Conservation (phyloP, 1,140 invertebrate species). For the Psix sp. region DNA sequence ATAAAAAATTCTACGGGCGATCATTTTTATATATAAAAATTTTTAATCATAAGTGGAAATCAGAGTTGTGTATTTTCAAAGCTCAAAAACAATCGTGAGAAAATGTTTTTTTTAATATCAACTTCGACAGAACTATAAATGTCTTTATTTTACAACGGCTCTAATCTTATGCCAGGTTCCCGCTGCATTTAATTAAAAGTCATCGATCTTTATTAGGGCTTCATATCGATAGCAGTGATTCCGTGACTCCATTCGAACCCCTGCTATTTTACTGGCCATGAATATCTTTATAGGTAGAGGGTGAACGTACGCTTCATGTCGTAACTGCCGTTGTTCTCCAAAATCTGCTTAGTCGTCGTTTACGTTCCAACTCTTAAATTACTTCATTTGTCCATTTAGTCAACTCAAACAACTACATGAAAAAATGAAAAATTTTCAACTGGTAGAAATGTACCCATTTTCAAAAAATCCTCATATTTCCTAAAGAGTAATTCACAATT, state of each 20-base stretch:
- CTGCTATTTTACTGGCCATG: constrained; percentile 64
- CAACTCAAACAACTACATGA: too few species aligned
- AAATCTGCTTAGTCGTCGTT: constrained; percentile 69
- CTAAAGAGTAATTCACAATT: too few species aligned
- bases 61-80: too few species aligned
- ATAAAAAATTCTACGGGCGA: too few species aligned
- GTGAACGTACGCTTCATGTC: constrained; percentile 46
- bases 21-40: too few species aligned
- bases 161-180: constrained; percentile 50
- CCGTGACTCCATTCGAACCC: constrained; percentile 64
- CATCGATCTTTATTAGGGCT: constrained; percentile 74
- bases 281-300: constrained; percentile 71
- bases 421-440: too few species aligned
- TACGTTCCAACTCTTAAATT: constrained; percentile 48
- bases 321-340: constrained; percentile 55
- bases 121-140: constrained; percentile 21
- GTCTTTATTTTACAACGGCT: constrained; percentile 25
- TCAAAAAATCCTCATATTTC: too few species aligned
- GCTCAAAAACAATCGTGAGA: neutral
- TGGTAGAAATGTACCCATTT: too few species aligned
- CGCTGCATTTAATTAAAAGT: constrained; percentile 71
- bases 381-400: constrained; percentile 50
- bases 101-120: neutral
- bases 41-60: too few species aligned
- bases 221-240: constrained; percentile 71